Conservation (phyloP, 2,888 invertebrate genomes). For the Diloba caeruleocephala region DNA sequence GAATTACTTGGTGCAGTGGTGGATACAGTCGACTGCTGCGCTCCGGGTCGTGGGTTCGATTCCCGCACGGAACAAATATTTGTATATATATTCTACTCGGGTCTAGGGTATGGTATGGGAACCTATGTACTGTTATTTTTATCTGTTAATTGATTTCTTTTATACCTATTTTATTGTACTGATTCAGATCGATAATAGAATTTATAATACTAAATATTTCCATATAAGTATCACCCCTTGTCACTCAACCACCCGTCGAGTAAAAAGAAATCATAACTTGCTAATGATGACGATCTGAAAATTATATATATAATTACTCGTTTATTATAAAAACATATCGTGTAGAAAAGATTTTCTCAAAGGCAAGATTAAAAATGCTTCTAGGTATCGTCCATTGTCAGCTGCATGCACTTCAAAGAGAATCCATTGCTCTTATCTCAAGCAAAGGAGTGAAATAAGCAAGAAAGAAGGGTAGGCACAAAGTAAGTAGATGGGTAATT, state of each 20-base stretch:
- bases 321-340: conserved; percentile 16
- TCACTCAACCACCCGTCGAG: too few species aligned
- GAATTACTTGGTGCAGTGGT: too few species aligned
- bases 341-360: conserved; percentile 15
- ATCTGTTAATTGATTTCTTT: too few species aligned
- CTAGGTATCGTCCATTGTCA: conserved; percentile 42
- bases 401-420: conserved; percentile 51
- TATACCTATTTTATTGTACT: too few species aligned
- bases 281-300: conserved; percentile 6
- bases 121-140: too few species aligned
- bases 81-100: too few species aligned
- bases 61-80: too few species aligned
- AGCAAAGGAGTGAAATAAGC: conserved; percentile 54
- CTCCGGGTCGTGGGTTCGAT: too few species aligned
- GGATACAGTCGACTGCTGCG: too few species aligned
- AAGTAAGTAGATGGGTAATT: conserved; percentile 67
- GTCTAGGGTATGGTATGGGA: too few species aligned
- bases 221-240: not conserved
- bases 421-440: conserved; percentile 57
- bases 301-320: not conserved
- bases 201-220: too few species aligned
- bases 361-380: conserved; percentile 33
- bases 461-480: conserved; percentile 42
- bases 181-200: too few species aligned
- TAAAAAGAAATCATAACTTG: conserved; percentile 7